phyloP scores from a whole-genome alignment of 1,140 invertebrate genomes.

The Vanessa atalanta region DNA sequence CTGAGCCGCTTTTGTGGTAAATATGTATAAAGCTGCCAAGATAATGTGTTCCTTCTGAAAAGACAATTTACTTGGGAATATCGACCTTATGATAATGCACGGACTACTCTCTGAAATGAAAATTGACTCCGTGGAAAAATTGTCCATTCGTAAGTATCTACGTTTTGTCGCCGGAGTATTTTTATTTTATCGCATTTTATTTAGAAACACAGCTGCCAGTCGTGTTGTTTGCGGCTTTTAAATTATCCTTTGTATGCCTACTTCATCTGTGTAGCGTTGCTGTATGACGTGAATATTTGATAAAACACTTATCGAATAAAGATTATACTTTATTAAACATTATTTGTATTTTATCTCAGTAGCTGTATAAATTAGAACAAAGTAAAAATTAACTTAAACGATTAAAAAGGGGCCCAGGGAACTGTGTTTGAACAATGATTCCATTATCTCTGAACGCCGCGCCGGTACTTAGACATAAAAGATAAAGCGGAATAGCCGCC shows the following conservation, averaged over 20 bases:
- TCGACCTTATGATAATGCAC: conserved; percentile 46
- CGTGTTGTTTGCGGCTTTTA: conserved; percentile 67
- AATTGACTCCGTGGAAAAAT: conserved; percentile 41
- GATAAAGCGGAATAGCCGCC: conserved; percentile 73
- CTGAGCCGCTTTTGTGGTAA: conserved; percentile 80
- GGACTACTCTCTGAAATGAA: conserved; percentile 21
- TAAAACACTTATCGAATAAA: neutral
- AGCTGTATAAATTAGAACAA: conserved; percentile 58
- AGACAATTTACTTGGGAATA: conserved; percentile 39
- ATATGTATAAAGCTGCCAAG: conserved; percentile 77
- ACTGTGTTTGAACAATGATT: conserved; percentile 69
- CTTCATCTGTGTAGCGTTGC: conserved; percentile 16
- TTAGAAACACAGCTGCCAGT: conserved; percentile 75
- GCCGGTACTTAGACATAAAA: conserved; percentile 63
- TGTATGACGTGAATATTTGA: conserved; percentile 3
- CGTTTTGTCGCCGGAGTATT: conserved; percentile 77
- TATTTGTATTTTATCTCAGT: conserved; percentile 24
- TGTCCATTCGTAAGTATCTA: conserved; percentile 70
- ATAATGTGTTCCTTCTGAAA: conserved; percentile 36
- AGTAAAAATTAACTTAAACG: conserved; percentile 74
- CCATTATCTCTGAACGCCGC: conserved; percentile 68
- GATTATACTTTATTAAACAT: conserved; percentile 6
- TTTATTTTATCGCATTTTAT: conserved; percentile 79
- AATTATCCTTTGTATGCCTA: conserved; percentile 60
- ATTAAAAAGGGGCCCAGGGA: conserved; percentile 67